A percentile compares a stretch with the other conserved stretches of the same genome.
phyloP scores from a whole-genome alignment of 2,888 invertebrate genomes.

The Ormyrus pomaceus region DNA sequence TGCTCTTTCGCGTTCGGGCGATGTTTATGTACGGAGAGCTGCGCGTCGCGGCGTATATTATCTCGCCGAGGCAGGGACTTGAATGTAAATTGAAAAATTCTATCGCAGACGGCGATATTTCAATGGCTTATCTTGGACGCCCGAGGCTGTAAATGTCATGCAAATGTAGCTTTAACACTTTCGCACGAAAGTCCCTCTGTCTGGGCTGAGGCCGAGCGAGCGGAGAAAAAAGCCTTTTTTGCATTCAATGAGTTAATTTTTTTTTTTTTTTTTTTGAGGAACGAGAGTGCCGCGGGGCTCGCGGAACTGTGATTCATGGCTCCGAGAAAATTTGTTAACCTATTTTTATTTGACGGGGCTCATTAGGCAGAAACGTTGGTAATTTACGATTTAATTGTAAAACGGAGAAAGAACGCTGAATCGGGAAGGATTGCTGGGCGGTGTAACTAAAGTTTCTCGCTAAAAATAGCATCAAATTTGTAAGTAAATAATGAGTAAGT shows the following conservation, averaged over 20 bases:
- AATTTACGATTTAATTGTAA: too few relatives aligned
- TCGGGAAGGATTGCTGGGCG: too few relatives aligned
- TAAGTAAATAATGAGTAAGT: not conserved
- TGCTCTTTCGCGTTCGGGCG: not conserved
- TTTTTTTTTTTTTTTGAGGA: too few relatives aligned
- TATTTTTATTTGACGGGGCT: not conserved
- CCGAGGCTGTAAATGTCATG: conserved; percentile 44
- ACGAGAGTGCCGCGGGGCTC: not conserved
- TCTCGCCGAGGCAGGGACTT: not conserved
- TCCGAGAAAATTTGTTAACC: not conserved
- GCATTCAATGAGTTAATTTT: not conserved
- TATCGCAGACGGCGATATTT: conserved; percentile 47
- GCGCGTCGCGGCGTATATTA: not conserved
- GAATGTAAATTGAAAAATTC: conserved; percentile 55
- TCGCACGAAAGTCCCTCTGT: conserved; percentile 20
- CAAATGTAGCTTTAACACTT: conserved; percentile 48
- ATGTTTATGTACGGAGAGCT: not conserved
- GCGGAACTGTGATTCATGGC: not conserved
- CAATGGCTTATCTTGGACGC: conserved; percentile 46
- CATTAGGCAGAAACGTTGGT: too few relatives aligned
- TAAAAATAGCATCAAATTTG: not conserved
- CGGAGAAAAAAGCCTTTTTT: conserved; percentile 3
- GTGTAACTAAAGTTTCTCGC: too few relatives aligned
- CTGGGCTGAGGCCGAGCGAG: not conserved
- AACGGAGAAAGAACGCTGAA: too few relatives aligned